phyloP scores from a whole-genome alignment of 2,113 vertebrate genomes.

The Petroica traversi region DNA sequence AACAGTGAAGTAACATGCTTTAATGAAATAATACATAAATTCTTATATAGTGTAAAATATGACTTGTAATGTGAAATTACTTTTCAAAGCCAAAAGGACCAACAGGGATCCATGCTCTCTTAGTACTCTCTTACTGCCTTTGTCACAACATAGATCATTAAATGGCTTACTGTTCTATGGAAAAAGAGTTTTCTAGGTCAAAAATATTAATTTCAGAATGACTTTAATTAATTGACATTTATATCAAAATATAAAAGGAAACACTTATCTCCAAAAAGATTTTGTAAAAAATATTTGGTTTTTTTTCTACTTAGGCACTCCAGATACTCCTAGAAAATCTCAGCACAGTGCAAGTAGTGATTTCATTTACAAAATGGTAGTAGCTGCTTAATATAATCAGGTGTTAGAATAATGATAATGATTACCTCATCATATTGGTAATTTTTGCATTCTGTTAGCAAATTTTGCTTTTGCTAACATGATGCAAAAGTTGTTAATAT shows the following conservation, averaged over 20 bases:
- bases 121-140: not conserved
- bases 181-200: not conserved
- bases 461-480: conserved; percentile 71
- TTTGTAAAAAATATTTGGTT: not conserved
- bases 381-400: conserved; percentile 46
- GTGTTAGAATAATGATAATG: conserved; percentile 57
- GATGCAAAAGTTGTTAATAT: conserved; percentile 76
- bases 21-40: not conserved
- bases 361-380: not conserved
- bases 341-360: not conserved
- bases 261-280: not conserved
- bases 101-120: not conserved
- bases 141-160: not conserved
- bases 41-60: not conserved
- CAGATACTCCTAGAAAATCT: not conserved
- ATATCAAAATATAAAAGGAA: not conserved
- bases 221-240: not conserved
- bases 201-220: not conserved
- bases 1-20: not conserved
- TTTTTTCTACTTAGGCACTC: not conserved
- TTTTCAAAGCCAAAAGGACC: not conserved
- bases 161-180: not conserved
- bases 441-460: conserved; percentile 71
- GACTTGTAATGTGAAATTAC: not conserved
- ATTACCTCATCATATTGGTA: conserved; percentile 63